Conservation (phyloP, 2,113 vertebrate species). For the Syngnathus floridae region DNA sequence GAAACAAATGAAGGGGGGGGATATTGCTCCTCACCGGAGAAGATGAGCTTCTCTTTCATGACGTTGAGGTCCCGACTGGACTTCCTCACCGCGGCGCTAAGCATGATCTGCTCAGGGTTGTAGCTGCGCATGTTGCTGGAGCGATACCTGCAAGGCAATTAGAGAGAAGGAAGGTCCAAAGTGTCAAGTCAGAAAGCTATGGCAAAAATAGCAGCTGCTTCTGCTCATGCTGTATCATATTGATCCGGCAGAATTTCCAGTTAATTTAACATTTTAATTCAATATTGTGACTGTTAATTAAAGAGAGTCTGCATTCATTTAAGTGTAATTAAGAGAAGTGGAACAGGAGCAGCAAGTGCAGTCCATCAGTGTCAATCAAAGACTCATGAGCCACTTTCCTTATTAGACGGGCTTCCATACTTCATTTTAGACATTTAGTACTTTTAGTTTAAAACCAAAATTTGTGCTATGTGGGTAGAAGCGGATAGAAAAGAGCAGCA, state of each 20-base stretch:
- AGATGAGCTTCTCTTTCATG: conserved; percentile 99
- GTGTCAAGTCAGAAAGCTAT: neutral
- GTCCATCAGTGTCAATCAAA: conserved; percentile 29
- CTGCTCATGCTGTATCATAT: neutral
- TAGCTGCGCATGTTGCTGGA: conserved; percentile 86
- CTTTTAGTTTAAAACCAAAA: conserved; percentile 12
- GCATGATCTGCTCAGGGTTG: conserved; percentile 98
- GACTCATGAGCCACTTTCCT: conserved; percentile 17
- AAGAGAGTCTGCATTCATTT: conserved; percentile 6
- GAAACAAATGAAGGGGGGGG: neutral
- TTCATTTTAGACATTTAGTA: conserved; percentile 25
- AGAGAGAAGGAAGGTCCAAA: neutral
- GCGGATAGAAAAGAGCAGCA: neutral
- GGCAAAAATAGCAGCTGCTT: conserved; percentile 9
- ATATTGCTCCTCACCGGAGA: conserved; percentile 75
- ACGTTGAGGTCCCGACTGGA: conserved; percentile 90
- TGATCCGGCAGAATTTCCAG: neutral
- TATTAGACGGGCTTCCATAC: conserved; percentile 20
- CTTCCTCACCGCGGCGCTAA: conserved; percentile 83
- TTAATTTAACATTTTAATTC: neutral
- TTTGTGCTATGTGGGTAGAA: conserved; percentile 22
- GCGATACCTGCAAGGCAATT: conserved; percentile 80
- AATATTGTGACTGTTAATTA: neutral
- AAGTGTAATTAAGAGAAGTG: conserved; percentile 11
- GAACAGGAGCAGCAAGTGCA: conserved; percentile 19